Conservation (phyloP, 2,888 invertebrate genomes). For the Acanthosoma haemorrhoidale region DNA sequence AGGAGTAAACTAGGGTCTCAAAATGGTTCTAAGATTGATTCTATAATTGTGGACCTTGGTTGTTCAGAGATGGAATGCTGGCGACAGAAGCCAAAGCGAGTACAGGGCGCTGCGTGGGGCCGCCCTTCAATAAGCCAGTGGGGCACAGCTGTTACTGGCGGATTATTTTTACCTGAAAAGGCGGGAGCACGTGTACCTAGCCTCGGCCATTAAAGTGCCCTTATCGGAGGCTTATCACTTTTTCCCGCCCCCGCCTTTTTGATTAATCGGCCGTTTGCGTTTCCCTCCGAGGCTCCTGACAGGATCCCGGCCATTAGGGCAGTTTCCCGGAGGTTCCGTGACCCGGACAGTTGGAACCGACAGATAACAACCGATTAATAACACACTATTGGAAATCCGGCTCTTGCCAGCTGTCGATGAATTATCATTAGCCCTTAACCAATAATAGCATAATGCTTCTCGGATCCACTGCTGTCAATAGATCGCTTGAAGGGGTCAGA, state of each 20-base stretch:
- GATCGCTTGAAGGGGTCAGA: no score
- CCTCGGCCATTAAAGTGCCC: constrained; percentile 14
- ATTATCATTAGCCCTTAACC: constrained; percentile 23
- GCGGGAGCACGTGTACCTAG: constrained; percentile 11
- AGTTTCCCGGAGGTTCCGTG: constrained; percentile 20
- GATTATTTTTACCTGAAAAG: background rate
- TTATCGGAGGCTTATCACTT: constrained; percentile 13
- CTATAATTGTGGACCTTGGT: no score
- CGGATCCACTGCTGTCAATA: constrained; percentile 3
- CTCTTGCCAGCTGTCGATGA: constrained; percentile 20
- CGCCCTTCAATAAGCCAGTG: background rate
- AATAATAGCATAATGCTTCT: background rate
- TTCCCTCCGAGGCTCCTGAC: constrained; percentile 27
- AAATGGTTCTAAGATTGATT: no score
- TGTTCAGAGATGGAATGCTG: no score
- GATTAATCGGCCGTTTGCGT: constrained; percentile 37
- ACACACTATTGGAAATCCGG: constrained; percentile 28
- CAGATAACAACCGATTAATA: constrained; percentile 27
- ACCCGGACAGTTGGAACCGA: constrained; percentile 26
- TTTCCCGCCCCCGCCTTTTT: constrained; percentile 27
- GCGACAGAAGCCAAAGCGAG: no score
- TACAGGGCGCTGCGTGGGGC: background rate
- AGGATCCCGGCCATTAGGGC: constrained; percentile 33
- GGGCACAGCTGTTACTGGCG: background rate
- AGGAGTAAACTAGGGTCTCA: no score